Conservation (phyloP, 2,113 vertebrate genomes). For the Ammospiza nelsoni region DNA sequence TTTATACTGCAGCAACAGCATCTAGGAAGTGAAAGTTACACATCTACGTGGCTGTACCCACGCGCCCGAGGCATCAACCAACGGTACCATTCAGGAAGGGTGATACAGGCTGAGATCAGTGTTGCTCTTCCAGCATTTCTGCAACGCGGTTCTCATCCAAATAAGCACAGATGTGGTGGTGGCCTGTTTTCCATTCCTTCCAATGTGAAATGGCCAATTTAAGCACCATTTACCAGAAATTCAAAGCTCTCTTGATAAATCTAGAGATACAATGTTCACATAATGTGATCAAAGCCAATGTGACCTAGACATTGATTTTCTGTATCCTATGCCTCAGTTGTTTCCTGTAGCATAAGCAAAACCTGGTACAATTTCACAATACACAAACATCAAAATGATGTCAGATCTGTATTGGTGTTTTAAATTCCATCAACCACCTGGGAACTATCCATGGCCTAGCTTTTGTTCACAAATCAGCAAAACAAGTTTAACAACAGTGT, state of each 20-base stretch:
- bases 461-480: slow-evolving; percentile 54
- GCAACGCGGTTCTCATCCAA: not conserved
- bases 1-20: slow-evolving; percentile 56
- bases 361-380: slow-evolving; percentile 27
- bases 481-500: slow-evolving; percentile 68
- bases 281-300: slow-evolving; percentile 64
- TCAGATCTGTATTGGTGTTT: not conserved
- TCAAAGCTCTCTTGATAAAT: slow-evolving; percentile 55
- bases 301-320: slow-evolving; percentile 55
- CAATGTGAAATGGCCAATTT: not conserved
- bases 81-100: slow-evolving; percentile 19
- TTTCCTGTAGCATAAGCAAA: slow-evolving; percentile 56
- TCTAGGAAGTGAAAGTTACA: not conserved
- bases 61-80: slow-evolving; percentile 3
- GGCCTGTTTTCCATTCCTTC: not conserved
- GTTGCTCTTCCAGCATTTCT: not conserved
- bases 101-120: not conserved
- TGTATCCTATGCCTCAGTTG: slow-evolving; percentile 38
- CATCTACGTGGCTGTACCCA: not conserved
- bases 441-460: slow-evolving; percentile 36
- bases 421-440: slow-evolving; percentile 7
- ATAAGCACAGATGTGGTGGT: not conserved
- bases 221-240: slow-evolving; percentile 46
- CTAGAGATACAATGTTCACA: slow-evolving; percentile 65
- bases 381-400: slow-evolving; percentile 7